A percentile compares a stretch with the other conserved stretches of the same genome.
Evolutionary conservation across 2,888 invertebrate species (phyloP).

Genomic region (Dorcus hopei): DNA sequence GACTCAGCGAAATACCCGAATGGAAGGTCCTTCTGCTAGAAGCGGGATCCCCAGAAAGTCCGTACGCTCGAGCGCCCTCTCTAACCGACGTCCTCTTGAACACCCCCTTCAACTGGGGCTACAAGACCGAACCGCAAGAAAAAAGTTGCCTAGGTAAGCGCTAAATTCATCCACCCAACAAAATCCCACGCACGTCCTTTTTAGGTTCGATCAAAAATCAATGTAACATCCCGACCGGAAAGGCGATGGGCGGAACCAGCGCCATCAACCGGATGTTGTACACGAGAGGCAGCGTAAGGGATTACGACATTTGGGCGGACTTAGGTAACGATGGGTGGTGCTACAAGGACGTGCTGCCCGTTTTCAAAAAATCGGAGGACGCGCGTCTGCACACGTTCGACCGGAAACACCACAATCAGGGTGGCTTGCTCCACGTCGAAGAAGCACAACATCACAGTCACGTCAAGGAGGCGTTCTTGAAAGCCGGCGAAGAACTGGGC

Average conservation of each 20-base stretch:
- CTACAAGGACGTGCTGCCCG: conserved; percentile 67
- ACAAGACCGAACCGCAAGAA: conserved; percentile 54
- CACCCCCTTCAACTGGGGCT: conserved; percentile 58
- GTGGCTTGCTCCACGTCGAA: conserved; percentile 58
- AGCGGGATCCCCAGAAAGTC: conserved; percentile 51
- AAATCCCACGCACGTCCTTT: neutral
- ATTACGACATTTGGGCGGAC: conserved; percentile 74
- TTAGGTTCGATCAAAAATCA: conserved; percentile 34
- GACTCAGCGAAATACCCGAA: conserved; percentile 49
- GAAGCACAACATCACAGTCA: conserved; percentile 24
- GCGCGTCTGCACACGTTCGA: conserved; percentile 59
- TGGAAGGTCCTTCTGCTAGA: conserved; percentile 54
- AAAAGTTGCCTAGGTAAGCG: conserved; percentile 52
- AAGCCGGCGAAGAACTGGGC: conserved; percentile 61
- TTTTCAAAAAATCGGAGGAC: conserved; percentile 76
- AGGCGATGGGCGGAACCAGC: conserved; percentile 78
- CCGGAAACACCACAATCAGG: conserved; percentile 54
- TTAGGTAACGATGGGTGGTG: conserved; percentile 73
- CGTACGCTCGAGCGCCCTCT: conserved; percentile 47
- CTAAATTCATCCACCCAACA: neutral
- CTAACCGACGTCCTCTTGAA: conserved; percentile 42
- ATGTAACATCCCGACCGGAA: conserved; percentile 53
- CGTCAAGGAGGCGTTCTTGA: conserved; percentile 50
- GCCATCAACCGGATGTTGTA: conserved; percentile 81
- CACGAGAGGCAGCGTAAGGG: conserved; percentile 65